These are phyloP conservation scores for Onthophagus taurus DNA, from an alignment of 1,140 invertebrate genomes.

Conservation along the genomic window DNA sequence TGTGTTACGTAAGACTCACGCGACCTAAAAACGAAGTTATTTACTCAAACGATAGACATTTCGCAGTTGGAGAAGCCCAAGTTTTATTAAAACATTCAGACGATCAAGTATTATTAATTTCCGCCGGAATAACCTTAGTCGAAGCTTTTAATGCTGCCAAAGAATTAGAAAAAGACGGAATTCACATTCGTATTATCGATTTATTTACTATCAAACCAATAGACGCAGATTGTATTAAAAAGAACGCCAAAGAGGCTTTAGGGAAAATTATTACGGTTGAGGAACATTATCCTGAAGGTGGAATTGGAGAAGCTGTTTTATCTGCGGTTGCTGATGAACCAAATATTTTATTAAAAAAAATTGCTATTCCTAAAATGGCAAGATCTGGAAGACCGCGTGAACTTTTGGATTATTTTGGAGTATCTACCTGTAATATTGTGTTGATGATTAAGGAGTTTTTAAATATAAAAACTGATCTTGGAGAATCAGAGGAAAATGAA, in stretches of 20 bases:
- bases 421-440: conserved; percentile 75
- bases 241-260: conserved; percentile 68
- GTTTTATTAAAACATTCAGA: conserved; percentile 62
- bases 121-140: conserved; percentile 86
- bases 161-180: conserved; percentile 55
- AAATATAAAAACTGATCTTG: conserved; percentile 43
- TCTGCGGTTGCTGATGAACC: conserved; percentile 64
- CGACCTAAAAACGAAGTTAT: conserved; percentile 82
- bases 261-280: conserved; percentile 88
- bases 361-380: conserved; percentile 81
- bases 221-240: conserved; percentile 67
- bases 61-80: conserved; percentile 72
- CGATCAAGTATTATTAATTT: conserved; percentile 81
- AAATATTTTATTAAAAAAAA: conserved; percentile 68
- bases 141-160: conserved; percentile 84
- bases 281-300: conserved; percentile 94
- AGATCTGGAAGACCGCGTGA: conserved; percentile 81
- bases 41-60: conserved; percentile 79
- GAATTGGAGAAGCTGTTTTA: conserved; percentile 89
- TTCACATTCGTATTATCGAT: conserved; percentile 78
- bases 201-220: conserved; percentile 95
- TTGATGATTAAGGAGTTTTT: conserved; percentile 50
- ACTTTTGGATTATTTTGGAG: conserved; percentile 81
- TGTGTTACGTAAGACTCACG: conserved; percentile 94
- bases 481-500: too few relatives aligned